Base-by-base conservation (phyloP, 1,140 invertebrate genomes). In the Drosophila hydei region DNA sequence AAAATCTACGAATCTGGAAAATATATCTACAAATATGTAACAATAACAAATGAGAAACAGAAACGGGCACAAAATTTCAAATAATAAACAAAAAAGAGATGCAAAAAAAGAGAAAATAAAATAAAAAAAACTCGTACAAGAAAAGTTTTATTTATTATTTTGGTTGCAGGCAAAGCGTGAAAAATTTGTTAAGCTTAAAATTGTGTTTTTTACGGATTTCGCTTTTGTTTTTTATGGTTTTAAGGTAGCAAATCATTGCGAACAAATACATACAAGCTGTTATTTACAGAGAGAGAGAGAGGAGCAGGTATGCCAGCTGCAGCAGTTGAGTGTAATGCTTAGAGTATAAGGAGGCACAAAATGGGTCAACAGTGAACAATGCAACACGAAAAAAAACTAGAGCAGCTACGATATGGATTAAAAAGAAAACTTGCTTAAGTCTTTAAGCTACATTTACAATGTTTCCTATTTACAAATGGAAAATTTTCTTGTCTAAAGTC, bases 151-250 rank as follows among this genome's bases (percentile, higher is more conserved):
- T 75, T 79, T 70, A 65, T 54, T 61, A 77, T 74, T 70, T 68
- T 73, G 79, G 75, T 81, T 77, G 64, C 43, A 59, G 63, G 47
- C 59, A 75, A 56, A 72, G 64, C 59, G 58, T 73, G 63, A 63
- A 81, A 81, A 77, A 71, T 79, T 76, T 75, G 77, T 81, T 75
- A 77, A 77, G 81, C 81, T 85, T 87, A 77, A 85, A 87, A 84
- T 60, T 62, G 68, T 69, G 52, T 27, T 6, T 18, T 18, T 11
- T 42, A 55, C 48, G 18, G 16, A 11, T 54, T 36, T 61, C 42
- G 43, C 30, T 47, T 52, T 25, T 27, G 30, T 43, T 68, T 45
- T 50, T 45, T 40, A 9, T 27, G 55, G 45, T 65, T 54, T 56
- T 60, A 68, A 60, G 64, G 55, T 73, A 65, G 50, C 64, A 73